phyloP scores from a whole-genome alignment of 2,888 invertebrate species.

The Agriotes lineatus region DNA sequence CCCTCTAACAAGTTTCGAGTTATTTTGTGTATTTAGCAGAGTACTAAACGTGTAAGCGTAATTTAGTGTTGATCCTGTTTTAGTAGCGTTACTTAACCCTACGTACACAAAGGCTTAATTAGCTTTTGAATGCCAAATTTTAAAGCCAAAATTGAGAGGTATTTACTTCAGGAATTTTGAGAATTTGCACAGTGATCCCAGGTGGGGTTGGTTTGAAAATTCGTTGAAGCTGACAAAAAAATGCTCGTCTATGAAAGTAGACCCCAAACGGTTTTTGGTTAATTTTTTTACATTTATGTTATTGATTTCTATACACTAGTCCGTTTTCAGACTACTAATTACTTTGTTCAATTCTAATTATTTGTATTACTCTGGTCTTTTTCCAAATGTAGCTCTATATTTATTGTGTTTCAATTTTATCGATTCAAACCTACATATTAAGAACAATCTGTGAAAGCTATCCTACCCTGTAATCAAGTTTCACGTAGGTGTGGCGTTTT shows the following conservation, averaged over 20 bases:
- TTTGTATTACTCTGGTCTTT: too few species aligned
- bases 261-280: too few species aligned
- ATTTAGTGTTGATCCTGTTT: conserved; percentile 25
- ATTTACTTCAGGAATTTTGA: conserved; percentile 2
- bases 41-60: conserved; percentile 13
- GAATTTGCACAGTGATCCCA: background rate
- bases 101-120: conserved; percentile 23
- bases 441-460: background rate
- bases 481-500: conserved; percentile 3
- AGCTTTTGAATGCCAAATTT: conserved; percentile 23
- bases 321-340: too few species aligned
- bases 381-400: too few species aligned
- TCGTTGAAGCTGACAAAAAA: background rate
- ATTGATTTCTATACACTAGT: too few species aligned
- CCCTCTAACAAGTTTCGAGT: conserved; percentile 27
- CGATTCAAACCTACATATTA: too few species aligned
- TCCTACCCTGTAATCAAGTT: background rate
- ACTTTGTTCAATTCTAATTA: too few species aligned
- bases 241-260: background rate
- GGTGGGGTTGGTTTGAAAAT: background rate
- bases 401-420: too few species aligned
- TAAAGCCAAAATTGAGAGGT: background rate
- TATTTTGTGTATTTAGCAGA: conserved; percentile 29
- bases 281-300: too few species aligned
- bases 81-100: conserved; percentile 13